Base-by-base conservation (phyloP, 2,113 vertebrate genomes). In the Etheostoma cragini region DNA sequence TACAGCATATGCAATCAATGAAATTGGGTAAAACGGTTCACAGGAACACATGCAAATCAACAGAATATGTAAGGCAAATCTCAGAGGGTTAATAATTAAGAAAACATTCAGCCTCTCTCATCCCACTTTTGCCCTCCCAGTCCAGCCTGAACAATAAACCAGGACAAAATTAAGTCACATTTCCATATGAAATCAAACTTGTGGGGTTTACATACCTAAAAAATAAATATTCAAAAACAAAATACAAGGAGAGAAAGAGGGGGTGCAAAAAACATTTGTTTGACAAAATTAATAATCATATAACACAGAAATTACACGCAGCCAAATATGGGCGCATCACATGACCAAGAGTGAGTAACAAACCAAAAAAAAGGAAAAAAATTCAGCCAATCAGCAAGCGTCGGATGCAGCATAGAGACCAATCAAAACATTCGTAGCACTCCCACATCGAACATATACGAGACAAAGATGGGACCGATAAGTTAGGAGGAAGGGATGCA, bases 301-400 rank as follows among this genome's bases (percentile, higher is more conserved):
- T 81, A 89, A 89, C 87, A 93, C 69, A 90, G 82, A 94, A 92
- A 94, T 91, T 92, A 95, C 90, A 95, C 90, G 65, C 92, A 94
- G 94, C 94, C 94, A 94, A 91, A 93, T 90, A 95, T 87, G 91
- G 92, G 93, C 85, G 89, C 92, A 94, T 93, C 89, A 92, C 94
- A 95, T 94, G 90, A 94, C 88, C 91, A 91, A 93, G 88, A 92
- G 91, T 94, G 92, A 92, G 86, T 86, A 85, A 91, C 80, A 82
- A 86, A 92, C 80, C 76, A 72, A 92, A 80, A 84, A 78, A 26
- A 89, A 78, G 35, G 73, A 68, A 63, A 85, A 84, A 88, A 87
- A 84, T 65, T 87, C 90, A 95, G 94, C 93, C 94, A 95, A 94
- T 94, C 93, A 95, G 93, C 93, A 95, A 95, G 94, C 94, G 66